These are phyloP conservation scores for Podabrus alpinus DNA, from an alignment of 2,888 invertebrate species.

Conservation along the genomic window DNA sequence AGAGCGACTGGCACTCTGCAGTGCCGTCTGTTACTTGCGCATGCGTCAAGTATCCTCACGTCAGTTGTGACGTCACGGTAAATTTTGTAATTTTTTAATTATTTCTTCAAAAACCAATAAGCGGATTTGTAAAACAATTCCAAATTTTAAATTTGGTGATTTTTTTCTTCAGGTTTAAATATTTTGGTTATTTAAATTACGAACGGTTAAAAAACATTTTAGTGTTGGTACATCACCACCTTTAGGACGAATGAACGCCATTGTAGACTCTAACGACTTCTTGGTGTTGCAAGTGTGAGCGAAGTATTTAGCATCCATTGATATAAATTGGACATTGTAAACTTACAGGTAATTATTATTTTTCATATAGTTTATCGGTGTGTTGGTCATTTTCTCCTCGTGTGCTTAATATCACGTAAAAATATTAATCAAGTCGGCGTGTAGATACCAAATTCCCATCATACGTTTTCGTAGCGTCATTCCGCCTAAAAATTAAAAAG, in stretches of 20 bases:
- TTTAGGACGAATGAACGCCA: slow-evolving; percentile 72
- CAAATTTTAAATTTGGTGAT: background rate
- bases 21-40: slow-evolving; percentile 60
- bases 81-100: slow-evolving; percentile 30
- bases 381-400: slow-evolving; percentile 55
- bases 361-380: slow-evolving; percentile 32
- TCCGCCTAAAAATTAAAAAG: slow-evolving; percentile 52
- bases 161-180: slow-evolving; percentile 18
- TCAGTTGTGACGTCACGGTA: slow-evolving; percentile 48
- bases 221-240: slow-evolving; percentile 35
- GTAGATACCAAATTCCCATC: slow-evolving; percentile 71
- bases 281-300: slow-evolving; percentile 67
- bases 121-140: slow-evolving; percentile 21
- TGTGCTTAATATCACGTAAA: slow-evolving; percentile 56
- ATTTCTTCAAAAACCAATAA: slow-evolving; percentile 30
- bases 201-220: background rate
- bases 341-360: slow-evolving; percentile 51
- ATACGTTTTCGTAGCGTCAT: slow-evolving; percentile 69
- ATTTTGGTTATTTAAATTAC: background rate
- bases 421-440: slow-evolving; percentile 62
- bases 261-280: slow-evolving; percentile 84
- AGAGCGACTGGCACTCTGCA: slow-evolving; percentile 66
- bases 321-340: slow-evolving; percentile 59
- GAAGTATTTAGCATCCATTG: slow-evolving; percentile 71
- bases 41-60: slow-evolving; percentile 56